Conservation (phyloP, 2,797 vertebrate genomes). For the Erethizon dorsatum region DNA sequence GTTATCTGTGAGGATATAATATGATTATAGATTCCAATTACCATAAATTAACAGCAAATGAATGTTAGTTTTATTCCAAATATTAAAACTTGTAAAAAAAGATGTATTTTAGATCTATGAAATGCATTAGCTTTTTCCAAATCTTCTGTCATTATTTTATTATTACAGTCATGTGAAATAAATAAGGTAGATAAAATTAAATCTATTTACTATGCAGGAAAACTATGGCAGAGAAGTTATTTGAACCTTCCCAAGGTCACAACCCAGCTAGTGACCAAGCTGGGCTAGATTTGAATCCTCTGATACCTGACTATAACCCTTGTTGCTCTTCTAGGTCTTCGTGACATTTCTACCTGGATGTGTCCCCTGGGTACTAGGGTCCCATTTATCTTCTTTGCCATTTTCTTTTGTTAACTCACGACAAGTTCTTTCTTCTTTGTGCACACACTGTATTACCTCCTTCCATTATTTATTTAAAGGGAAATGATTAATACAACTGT, state of each 20-base stretch:
- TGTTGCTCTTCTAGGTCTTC: not conserved
- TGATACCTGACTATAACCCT: not conserved
- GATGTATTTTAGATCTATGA: not conserved
- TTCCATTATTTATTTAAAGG: conserved; percentile 30
- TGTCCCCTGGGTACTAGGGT: not conserved
- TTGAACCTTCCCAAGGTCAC: not conserved
- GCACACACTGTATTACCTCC: not conserved
- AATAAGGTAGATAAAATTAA: conserved; percentile 7
- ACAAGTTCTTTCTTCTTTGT: not conserved
- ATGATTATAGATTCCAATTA: not conserved
- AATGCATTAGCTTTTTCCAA: not conserved
- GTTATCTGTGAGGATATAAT: not conserved
- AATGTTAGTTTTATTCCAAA: not conserved
- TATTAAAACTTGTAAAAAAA: not conserved
- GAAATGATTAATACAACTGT: conserved; percentile 59
- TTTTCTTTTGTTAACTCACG: conserved; percentile 27
- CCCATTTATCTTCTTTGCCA: not conserved
- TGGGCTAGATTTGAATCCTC: not conserved
- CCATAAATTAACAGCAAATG: not conserved
- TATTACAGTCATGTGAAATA: not conserved
- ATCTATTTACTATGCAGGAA: not conserved
- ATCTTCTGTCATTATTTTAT: not conserved
- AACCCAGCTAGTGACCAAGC: not conserved
- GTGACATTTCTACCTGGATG: not conserved
- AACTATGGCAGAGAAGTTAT: not conserved